Base-by-base conservation (phyloP, 2,888 invertebrate species). In the Latrodectus hesperus region DNA sequence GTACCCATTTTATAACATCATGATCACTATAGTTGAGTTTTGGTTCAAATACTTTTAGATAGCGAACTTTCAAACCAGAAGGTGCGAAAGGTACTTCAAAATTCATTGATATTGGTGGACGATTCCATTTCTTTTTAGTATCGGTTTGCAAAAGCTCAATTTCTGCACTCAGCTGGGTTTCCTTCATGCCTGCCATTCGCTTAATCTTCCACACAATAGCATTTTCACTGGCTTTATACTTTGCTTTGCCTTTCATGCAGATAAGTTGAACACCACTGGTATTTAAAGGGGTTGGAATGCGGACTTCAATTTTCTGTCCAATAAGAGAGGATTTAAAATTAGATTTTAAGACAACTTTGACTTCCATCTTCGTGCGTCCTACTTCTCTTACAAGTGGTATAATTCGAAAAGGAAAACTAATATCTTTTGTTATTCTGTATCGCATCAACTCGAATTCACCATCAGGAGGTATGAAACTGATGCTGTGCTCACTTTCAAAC, bases 1-100 rank as follows among this genome's bases (percentile, higher is more conserved):
- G 95, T 90, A 99, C 99, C 99, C 99, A 99, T 95, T 99, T 99
- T 92, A 99, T 99, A 90, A 99, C 99, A 93, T 99, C 99, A 91
- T 99, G 99, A 93, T 99, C 99, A 1, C 99, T 99, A 93, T 99
- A 99, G 94, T 99, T 99, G 91, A 99, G 94, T 93, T 99, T 99
- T 0, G 99, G 97, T 93, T 99, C 99, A 91, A 99, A 99, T 89
- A 99, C 99, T 93, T 99, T 99, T 91, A 99, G 93, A 93, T 99
- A 99, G 67, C 99, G 96, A 87, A 99, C 99, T 94, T 99, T 99
- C 93, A 99, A 99, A 0, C 99, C 99, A 78, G 99, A 99, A 9
- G 99, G 99, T 12, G 99, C 99, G 93, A 99, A 99, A 5, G 99
- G 99, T 90, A 94, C 95, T 94, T 99, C 99, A 92, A 99, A 99